Percentiles rank a stretch among this genome's conserved stretches.
Conservation (phyloP, 1,140 invertebrate species). For the Cotesia vestalis region DNA sequence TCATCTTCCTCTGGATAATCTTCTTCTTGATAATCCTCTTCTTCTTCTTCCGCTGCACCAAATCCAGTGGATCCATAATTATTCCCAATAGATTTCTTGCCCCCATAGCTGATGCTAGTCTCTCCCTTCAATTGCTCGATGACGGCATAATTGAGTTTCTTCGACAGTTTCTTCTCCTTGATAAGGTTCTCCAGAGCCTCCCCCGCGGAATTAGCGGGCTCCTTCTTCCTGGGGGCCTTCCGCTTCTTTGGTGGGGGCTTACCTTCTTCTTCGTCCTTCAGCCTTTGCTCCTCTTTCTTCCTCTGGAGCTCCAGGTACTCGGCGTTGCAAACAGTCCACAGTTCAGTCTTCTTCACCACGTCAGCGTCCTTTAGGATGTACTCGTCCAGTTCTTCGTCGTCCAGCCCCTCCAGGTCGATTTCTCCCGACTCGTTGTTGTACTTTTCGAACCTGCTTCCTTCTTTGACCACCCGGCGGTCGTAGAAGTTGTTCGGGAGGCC, state of each 20-base stretch:
- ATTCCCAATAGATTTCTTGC: too few relatives aligned
- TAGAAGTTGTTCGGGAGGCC: conserved; percentile 44
- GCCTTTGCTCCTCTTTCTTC: conserved; percentile 81
- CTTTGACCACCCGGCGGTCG: not conserved
- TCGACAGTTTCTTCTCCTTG: conserved; percentile 93
- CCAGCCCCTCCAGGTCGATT: conserved; percentile 82
- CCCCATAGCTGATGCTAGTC: too few relatives aligned
- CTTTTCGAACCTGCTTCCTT: not conserved
- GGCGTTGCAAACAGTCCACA: conserved; percentile 88
- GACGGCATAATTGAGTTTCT: conserved; percentile 98
- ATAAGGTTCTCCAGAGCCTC: conserved; percentile 96
- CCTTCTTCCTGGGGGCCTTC: conserved; percentile 70
- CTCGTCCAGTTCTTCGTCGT: conserved; percentile 87
- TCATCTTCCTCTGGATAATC: not conserved
- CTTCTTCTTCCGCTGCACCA: not conserved
- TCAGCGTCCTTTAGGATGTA: conserved; percentile 88
- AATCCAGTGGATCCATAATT: too few relatives aligned
- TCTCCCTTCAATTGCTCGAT: conserved; percentile 80
- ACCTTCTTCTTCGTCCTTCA: conserved; percentile 79
- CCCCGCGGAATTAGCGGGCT: conserved; percentile 79
- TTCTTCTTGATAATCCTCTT: not conserved
- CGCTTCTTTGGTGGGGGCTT: conserved; percentile 82
- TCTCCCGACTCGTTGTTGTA: conserved; percentile 66
- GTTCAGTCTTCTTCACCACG: conserved; percentile 76
- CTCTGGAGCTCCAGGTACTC: conserved; percentile 84